Percentiles rank a stretch among this genome's conserved stretches.
phyloP scores from a whole-genome alignment of 1,140 invertebrate species.

The Hyposmocoma kahamanoa region DNA sequence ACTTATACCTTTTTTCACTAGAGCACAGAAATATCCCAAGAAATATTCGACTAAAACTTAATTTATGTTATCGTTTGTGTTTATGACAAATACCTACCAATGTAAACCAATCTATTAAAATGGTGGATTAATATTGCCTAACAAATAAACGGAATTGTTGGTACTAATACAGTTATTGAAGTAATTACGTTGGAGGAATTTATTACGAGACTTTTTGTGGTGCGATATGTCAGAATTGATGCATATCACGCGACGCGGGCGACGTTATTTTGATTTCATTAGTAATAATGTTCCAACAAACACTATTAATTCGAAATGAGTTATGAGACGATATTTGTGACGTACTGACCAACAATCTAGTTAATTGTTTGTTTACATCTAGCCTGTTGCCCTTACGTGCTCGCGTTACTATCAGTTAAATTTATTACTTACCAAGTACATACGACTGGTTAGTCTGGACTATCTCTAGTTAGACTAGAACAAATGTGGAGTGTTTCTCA shows the following conservation, averaged over 20 bases:
- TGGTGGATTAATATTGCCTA: background rate
- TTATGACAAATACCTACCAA: no score
- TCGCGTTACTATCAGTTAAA: no score
- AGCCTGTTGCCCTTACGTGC: no score
- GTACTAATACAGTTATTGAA: conserved; percentile 7
- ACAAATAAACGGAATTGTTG: background rate
- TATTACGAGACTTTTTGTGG: conserved; percentile 34
- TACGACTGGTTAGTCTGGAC: no score
- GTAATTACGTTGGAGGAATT: conserved; percentile 8
- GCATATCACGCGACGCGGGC: conserved; percentile 35
- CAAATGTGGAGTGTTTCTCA: no score
- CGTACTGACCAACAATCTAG: conserved; percentile 21
- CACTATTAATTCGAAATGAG: conserved; percentile 42
- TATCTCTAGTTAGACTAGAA: no score
- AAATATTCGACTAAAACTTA: no score
- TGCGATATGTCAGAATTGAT: conserved; percentile 25
- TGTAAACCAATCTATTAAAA: background rate
- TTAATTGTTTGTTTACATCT: conserved; percentile 43
- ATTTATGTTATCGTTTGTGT: no score
- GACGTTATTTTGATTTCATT: conserved; percentile 59
- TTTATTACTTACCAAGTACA: no score
- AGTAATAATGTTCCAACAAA: conserved; percentile 40
- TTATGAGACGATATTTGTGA: conserved; percentile 27
- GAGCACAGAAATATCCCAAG: no score
- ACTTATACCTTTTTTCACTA: no score